Base-by-base conservation (phyloP, 2,113 vertebrate species). In the Tachuris rubrigastra region DNA sequence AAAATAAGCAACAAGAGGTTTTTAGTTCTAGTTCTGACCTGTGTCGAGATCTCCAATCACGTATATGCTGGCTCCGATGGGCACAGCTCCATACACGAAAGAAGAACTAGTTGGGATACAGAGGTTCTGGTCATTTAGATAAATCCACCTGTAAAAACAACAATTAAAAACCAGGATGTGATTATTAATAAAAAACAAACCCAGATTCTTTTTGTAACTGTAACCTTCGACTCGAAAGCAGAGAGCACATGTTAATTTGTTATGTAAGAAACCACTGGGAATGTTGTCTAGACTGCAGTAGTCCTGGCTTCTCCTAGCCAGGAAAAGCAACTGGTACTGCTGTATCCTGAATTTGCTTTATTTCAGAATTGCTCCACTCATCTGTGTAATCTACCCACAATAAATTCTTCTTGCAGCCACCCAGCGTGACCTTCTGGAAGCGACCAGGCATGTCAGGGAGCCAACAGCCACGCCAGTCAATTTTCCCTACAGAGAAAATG, bases 41-140 rank as follows among this genome's bases (percentile, higher is more conserved):
- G 99, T 99, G 94, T 99, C 99, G 8, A 99, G 98, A 96, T 99
- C 99, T 90, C 99, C 99, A 46, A 99, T 99, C n/a, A 99, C 99
- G 14, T 99, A 99, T 97, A 99, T 98, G 94, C 99, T 99, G 81
- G 99, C 99, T 82, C 99, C 99, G 20, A 99, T 99, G 58, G 99
- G 98, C 44, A 99, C 99, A 18, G 99, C 99, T 35, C 99, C 99
- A 23, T 99, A 99, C 3, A 99, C 99, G 11, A 99, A 99, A 42
- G 99, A 99, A 16, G 99, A 99, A 81, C 99, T 99, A 79, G 99
- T 98, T 30, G 98, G 99, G 92, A 99, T 99, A 92, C 99, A 99
- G 5, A 99, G 96, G 69, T 94, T 99, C 97, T 99, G 99, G 96
- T 99, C 99, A 46, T 99, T 99, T 49, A 99, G 97, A 82, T 99